A percentile compares a stretch with the other conserved stretches of the same genome.
Conservation (phyloP, 2,113 vertebrate genomes). For the Actenoides lindsayi region DNA sequence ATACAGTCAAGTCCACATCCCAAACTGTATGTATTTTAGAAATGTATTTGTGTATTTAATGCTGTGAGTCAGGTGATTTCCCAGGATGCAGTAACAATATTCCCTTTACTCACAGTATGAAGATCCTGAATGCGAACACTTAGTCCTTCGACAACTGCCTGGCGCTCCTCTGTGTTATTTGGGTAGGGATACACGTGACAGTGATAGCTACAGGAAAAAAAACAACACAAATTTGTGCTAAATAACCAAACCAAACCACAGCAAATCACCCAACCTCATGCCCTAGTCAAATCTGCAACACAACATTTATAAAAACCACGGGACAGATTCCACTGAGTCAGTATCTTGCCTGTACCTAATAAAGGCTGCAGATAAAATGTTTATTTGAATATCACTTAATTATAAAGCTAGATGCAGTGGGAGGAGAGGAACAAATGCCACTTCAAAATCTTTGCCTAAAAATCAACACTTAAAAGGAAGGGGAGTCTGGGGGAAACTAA, state of each 20-base stretch:
- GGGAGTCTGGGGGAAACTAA: not conserved
- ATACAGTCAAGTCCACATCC: not conserved
- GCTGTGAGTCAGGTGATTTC: not conserved
- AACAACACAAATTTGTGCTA: not conserved
- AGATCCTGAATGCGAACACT: constrained; percentile 92
- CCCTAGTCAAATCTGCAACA: not conserved
- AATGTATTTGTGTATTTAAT: not conserved
- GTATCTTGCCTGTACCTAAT: not conserved
- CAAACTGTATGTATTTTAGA: not conserved
- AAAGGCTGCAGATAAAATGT: not conserved
- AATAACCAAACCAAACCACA: not conserved
- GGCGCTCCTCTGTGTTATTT: constrained; percentile 85
- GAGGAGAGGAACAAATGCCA: not conserved
- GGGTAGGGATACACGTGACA: constrained; percentile 96
- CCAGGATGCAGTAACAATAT: not conserved
- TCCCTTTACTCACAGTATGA: constrained; percentile 77
- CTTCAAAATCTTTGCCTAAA: not conserved
- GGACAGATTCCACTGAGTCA: not conserved
- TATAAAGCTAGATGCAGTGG: not conserved
- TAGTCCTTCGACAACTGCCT: constrained; percentile 87
- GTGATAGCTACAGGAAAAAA: constrained; percentile 83
- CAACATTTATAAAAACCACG: accelerated
- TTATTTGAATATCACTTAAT: not conserved
- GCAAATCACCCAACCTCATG: not conserved
- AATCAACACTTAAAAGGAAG: not conserved